Evolutionary conservation across 2,797 vertebrate genomes (phyloP).

Genomic region (Tolypeutes matacus): DNA sequence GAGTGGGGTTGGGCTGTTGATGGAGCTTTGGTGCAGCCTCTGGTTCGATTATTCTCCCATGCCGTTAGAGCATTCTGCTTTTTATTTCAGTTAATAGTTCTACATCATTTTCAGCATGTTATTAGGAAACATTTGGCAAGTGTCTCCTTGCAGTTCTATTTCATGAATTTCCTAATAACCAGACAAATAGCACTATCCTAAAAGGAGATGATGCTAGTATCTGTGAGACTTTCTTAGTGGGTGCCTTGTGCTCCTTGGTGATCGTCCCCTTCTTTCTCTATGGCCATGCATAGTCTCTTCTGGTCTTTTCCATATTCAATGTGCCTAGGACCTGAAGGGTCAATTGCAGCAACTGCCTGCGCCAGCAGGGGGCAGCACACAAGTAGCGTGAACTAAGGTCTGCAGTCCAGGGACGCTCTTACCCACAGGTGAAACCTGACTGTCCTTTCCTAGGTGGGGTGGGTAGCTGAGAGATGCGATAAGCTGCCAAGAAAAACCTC

Average conservation of each 20-base stretch:
- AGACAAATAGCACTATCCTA: neutral
- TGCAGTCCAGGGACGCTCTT: neutral
- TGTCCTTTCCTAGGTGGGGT: neutral
- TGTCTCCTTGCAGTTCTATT: conserved; percentile 44
- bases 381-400: neutral
- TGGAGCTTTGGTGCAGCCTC: neutral
- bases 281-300: neutral
- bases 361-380: conserved; percentile 57
- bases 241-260: conserved; percentile 13
- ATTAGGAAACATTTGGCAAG: conserved; percentile 46
- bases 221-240: conserved; percentile 57
- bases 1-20: neutral
- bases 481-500: neutral
- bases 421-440: neutral
- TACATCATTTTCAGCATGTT: neutral
- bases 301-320: neutral
- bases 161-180: conserved; percentile 50
- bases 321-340: neutral
- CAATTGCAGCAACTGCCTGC: neutral
- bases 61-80: neutral
- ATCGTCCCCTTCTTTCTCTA: neutral
- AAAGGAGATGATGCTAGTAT: conserved; percentile 6
- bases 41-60: neutral
- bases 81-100: neutral
- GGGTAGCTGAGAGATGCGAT: neutral